A percentile compares a stretch with the other conserved stretches of the same genome.
phyloP scores from a whole-genome alignment of 2,888 invertebrate genomes.

The Halocaridina rubra region DNA sequence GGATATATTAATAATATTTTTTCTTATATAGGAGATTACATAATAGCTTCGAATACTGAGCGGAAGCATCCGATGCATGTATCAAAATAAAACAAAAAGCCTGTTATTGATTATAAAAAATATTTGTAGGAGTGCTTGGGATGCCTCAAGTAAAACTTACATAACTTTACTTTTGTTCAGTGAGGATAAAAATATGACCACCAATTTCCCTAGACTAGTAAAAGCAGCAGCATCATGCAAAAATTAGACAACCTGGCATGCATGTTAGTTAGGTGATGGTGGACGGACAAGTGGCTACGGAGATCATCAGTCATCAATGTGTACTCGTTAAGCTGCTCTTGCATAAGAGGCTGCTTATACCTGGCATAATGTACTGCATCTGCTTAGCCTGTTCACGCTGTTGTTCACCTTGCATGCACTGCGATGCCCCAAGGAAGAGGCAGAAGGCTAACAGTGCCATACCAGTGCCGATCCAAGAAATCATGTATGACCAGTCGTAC shows the following conservation, averaged over 20 bases:
- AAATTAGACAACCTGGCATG: conserved; percentile 61
- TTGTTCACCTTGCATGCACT: conserved; percentile 92
- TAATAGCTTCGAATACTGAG: too few species aligned
- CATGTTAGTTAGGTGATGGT: conserved; percentile 63
- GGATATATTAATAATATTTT: too few species aligned
- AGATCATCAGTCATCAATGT: neutral
- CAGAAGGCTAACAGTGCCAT: conserved; percentile 91
- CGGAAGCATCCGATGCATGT: too few species aligned
- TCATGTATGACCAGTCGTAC: conserved; percentile 97
- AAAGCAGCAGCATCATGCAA: conserved; percentile 5
- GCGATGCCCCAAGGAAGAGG: conserved; percentile 92
- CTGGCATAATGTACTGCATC: conserved; percentile 97
- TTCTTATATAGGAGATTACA: too few species aligned
- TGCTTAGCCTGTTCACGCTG: conserved; percentile 95
- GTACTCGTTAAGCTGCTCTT: neutral
- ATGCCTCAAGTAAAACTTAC: too few species aligned
- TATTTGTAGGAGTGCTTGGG: too few species aligned
- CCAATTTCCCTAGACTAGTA: too few species aligned
- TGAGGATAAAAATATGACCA: too few species aligned
- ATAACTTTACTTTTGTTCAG: too few species aligned
- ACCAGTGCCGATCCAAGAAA: conserved; percentile 96
- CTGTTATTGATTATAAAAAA: too few species aligned
- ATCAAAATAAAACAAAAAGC: too few species aligned
- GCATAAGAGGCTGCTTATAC: conserved; percentile 72
- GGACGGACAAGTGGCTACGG: neutral